Base-by-base conservation (phyloP, 2,797 vertebrate genomes). In the Kryptopterus vitreolus region DNA sequence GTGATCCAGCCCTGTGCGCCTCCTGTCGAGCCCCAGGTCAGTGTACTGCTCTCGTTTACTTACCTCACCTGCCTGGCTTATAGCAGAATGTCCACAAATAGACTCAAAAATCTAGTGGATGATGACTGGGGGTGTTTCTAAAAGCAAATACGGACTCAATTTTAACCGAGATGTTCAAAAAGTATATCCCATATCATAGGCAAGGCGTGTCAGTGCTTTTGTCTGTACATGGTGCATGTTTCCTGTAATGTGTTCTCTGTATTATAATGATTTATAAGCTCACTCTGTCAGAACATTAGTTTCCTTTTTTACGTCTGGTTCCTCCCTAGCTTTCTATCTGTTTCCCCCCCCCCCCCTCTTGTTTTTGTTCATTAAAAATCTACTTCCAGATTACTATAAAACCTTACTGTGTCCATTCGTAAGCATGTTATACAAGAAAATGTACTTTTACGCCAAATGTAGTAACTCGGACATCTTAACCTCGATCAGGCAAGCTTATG, bases 11-110 rank as follows among this genome's bases (percentile, higher is more conserved):
- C 96, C 66, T 93, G 95, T 84, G 87, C 92, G n/a, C 87, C 96
- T 77, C 86, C 93, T 82, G 85, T 90, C 82, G 98, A 99, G 69
- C 88, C 95, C 77, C 97, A 98, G 96, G 97, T 85, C 58, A 57
- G 61, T 59, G 48, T 18, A 52, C 22, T 58, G 48, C 33, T 48
- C 55, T 52, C 62, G 63, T 46, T 4, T 20, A 66, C 31, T 52
- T 15, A 0, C n/a, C n/a, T n/a, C n/a, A n/a, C n/a, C n/a, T n/a
- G n/a, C n/a, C n/a, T n/a, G n/a, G n/a, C 38, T 43, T 43, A 43
- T 43, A 7, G 38, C 1, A 7, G 38, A 43, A 43, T 43, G 38
- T 9, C 6, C 38, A 43, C 38, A 43, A 4, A 38, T 38, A 4
- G 5, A 4, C 38, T 5, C 38, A 43, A 43, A 9, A 43, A 0